Evolutionary conservation across 2,888 invertebrate species (phyloP).

Genomic region (Metacarcinus magister): DNA sequence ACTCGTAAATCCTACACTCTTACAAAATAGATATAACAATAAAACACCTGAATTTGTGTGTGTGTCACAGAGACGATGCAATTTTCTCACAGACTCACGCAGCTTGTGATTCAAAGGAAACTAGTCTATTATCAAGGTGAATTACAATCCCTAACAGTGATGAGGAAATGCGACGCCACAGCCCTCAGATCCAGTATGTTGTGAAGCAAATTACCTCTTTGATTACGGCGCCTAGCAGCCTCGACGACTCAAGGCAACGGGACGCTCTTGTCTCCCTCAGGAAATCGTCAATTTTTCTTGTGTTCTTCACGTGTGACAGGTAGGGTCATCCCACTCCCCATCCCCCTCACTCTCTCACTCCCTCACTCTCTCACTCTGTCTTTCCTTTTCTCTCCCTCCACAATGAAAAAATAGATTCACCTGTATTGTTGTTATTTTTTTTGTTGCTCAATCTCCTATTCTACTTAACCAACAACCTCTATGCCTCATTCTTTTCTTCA

Average conservation of each 20-base stretch:
- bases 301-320: conserved; percentile 51
- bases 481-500: neutral
- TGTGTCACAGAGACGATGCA: neutral
- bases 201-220: neutral
- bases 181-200: neutral
- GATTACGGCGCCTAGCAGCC: conserved; percentile 15
- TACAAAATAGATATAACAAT: neutral
- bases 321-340: neutral
- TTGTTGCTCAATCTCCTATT: neutral
- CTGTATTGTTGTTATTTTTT: neutral
- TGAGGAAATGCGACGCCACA: neutral
- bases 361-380: neutral
- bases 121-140: neutral
- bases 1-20: neutral
- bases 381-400: neutral
- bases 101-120: neutral
- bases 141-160: neutral
- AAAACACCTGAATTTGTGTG: neutral
- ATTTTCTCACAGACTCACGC: neutral
- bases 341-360: neutral
- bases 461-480: neutral
- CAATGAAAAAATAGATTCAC: neutral
- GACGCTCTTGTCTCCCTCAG: conserved; percentile 44
- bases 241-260: conserved; percentile 47
- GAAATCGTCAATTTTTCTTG: conserved; percentile 51